Base-by-base conservation (phyloP, 30 jellyfish, hydroid and myxozoan genomes). In the Hydractinia symbiolongicarpus region DNA sequence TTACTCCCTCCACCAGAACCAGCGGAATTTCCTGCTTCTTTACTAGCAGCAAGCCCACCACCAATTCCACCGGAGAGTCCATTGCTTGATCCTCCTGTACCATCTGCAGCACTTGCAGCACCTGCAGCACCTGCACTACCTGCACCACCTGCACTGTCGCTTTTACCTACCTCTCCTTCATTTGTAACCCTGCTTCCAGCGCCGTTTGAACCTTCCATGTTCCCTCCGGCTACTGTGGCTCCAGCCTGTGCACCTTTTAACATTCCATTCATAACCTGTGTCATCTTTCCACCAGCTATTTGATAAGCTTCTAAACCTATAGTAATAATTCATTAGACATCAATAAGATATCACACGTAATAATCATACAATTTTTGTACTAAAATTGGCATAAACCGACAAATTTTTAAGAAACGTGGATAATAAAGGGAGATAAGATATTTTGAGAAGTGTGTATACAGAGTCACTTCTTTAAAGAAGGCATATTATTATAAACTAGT, bases 201-300 rank as follows among this genome's bases (percentile, higher is more conserved):
- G n/a, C 54, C 84, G 8, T 81, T 86, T 69, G 85, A 86, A 11
- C 77, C 84, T 8, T 77, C 76, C 6, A 64, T 72, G 20, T 91
- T 88, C n/a, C 64, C 78, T 9, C 88, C 85, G 11, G 84, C 90
- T 66, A 72, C 86, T 5, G 79, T 84, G 4, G 90, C 89, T 5
- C 86, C 89, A 30, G 81, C 95, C 5, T 83, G 82, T 53, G 58
- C 73, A 67, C 74, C 74, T 64, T 64, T 88, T 14, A 84, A 72
- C 50, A 83, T 88, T 14, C 90, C 95, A n/a, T 64, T 64, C 74
- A 64, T 64, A 44, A 64, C 40, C 52, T 44, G 52, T n/a, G 74
- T 64, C 74, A 64, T 64, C 40, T 64, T 7, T 6, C 74, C 74
- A 64, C 74, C 74, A n/a, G 19, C 74, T 1, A n/a, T 64, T 64